phyloP scores from a whole-genome alignment of 2,113 vertebrate genomes.

The Tychaedon coryphoeus region DNA sequence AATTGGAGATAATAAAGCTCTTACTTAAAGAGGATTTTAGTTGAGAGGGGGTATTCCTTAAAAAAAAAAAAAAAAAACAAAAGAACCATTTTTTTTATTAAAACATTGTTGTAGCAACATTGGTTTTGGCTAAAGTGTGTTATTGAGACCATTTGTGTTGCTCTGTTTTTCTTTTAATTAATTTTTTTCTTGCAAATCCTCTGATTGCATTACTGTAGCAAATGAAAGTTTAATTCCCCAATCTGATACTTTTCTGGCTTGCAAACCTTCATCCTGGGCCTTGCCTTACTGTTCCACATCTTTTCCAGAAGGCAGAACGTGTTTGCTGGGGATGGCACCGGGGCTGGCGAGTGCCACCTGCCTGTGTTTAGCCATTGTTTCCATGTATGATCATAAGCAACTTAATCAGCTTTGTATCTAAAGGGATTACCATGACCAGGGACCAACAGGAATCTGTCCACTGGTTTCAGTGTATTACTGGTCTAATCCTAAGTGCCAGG shows the following conservation, averaged over 20 bases:
- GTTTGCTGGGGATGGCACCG: background rate
- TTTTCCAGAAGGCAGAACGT: background rate
- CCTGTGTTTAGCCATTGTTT: background rate
- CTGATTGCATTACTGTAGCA: constrained; percentile 24
- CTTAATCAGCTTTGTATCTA: constrained; percentile 29
- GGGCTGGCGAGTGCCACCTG: background rate
- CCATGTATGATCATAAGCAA: background rate
- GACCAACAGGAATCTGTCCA: background rate
- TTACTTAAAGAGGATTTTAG: constrained; percentile 65
- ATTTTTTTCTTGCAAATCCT: constrained; percentile 10
- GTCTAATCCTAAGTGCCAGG: background rate
- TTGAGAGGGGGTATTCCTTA: constrained; percentile 42
- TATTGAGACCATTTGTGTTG: background rate
- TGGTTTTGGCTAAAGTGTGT: background rate
- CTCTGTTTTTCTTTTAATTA: constrained; percentile 11
- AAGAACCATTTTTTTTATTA: constrained; percentile 30
- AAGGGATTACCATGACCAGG: background rate
- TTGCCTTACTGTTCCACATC: background rate
- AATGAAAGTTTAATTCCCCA: constrained; percentile 18
- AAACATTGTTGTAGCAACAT: constrained; percentile 23
- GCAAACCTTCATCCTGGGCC: background rate
- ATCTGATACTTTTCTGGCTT: constrained; percentile 4
- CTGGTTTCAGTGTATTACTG: background rate
- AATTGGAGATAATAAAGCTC: constrained; percentile 77
- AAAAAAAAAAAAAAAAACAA: background rate